phyloP scores from a whole-genome alignment of 2,797 vertebrate genomes.

The Anguilla anguilla region DNA sequence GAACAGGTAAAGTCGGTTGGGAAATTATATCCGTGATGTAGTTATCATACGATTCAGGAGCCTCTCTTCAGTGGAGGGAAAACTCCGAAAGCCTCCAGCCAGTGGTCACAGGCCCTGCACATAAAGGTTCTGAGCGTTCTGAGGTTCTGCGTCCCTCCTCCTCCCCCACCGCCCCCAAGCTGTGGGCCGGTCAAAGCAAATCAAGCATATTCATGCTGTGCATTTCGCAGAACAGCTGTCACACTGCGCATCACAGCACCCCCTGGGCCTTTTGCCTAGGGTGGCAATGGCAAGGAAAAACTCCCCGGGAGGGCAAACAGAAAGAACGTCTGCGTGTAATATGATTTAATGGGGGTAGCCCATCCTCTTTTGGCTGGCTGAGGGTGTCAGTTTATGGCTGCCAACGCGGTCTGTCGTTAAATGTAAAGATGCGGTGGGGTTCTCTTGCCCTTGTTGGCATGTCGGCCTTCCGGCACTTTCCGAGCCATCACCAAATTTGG shows the following conservation, averaged over 20 bases:
- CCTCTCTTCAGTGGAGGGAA: neutral
- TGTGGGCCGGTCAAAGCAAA: no score
- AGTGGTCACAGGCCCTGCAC: no score
- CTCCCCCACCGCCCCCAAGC: no score
- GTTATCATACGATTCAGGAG: neutral
- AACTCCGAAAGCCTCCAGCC: neutral
- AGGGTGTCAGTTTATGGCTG: neutral
- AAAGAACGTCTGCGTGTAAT: neutral
- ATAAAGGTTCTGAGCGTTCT: no score
- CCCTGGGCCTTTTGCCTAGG: neutral
- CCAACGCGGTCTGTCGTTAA: no score
- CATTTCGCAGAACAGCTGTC: neutral
- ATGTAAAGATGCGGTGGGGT: no score
- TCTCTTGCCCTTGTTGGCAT: no score
- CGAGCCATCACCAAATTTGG: neutral
- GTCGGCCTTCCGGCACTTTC: neutral
- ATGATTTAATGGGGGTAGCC: neutral
- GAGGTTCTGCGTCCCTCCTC: no score
- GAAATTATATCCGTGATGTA: neutral
- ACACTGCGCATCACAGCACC: neutral
- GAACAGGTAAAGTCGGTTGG: slow-evolving; percentile 52
- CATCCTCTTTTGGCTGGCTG: neutral
- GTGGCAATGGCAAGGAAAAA: neutral
- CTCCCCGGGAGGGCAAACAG: neutral
- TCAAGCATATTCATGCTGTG: no score